Evolutionary conservation across 92 coral and sea anemone species (phyloP).

Genomic region (Zoanthus sansibaricus): DNA sequence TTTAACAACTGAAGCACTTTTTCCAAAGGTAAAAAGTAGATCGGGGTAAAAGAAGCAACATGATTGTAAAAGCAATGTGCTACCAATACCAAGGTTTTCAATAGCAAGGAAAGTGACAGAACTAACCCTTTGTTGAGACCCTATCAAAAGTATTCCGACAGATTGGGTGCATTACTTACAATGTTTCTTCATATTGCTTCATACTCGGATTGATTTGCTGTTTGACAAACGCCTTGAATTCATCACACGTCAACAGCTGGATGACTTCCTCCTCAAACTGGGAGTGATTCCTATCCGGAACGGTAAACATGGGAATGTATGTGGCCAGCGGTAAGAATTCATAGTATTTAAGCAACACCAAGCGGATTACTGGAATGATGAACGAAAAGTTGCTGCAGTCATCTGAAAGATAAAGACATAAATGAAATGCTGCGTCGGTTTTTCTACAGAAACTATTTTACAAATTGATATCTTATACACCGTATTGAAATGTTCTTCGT

Average conservation of each 20-base stretch:
- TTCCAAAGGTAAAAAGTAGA: no score
- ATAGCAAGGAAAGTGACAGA: no score
- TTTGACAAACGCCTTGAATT: constrained; percentile 90
- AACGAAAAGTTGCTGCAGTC: constrained; percentile 81
- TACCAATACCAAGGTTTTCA: no score
- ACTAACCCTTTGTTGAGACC: no score
- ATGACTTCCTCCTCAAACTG: constrained; percentile 81
- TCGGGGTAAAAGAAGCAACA: no score
- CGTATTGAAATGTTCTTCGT: no score
- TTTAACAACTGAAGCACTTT: no score
- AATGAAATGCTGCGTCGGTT: no score
- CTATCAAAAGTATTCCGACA: no score
- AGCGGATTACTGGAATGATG: constrained; percentile 90
- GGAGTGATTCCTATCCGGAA: constrained; percentile 63
- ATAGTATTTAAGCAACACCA: constrained; percentile 80
- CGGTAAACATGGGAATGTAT: constrained; percentile 88
- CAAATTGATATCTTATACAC: no score
- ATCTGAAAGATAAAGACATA: constrained; percentile 55
- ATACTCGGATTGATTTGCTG: constrained; percentile 93
- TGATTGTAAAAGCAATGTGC: no score
- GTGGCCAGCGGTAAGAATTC: constrained; percentile 89
- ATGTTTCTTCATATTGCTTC: constrained; percentile 82
- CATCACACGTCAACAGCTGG: constrained; percentile 78
- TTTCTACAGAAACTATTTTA: no score
- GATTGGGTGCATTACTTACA: constrained; percentile 65